These are phyloP conservation scores for Azorinus chamasolen DNA, from an alignment of 2,888 invertebrate species.

Conservation along the genomic window DNA sequence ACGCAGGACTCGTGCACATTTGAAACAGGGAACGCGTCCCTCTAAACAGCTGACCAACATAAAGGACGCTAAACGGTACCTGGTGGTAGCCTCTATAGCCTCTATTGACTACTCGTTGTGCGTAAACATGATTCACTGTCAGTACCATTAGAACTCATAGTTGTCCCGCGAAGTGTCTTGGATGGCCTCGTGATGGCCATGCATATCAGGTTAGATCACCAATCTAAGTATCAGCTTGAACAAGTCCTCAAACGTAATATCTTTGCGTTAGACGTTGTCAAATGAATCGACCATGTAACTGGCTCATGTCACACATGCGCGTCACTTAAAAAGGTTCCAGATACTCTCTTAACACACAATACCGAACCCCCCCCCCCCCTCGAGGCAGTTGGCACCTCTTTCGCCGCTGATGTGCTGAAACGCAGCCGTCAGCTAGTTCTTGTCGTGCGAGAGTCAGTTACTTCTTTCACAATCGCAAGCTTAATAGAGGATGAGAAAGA, in stretches of 20 bases:
- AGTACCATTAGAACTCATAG: constrained; percentile 2
- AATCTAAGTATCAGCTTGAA: constrained; percentile 52
- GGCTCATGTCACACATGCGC: constrained; percentile 29
- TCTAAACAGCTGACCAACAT: constrained; percentile 59
- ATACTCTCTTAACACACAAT: constrained; percentile 13
- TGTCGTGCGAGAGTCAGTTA: constrained; percentile 25
- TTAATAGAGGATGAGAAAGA: constrained; percentile 49
- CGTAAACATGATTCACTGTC: constrained; percentile 11
- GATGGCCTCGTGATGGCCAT: constrained; percentile 23
- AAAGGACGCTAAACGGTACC: constrained; percentile 54
- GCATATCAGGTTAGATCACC: constrained; percentile 41
- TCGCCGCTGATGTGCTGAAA: constrained; percentile 69
- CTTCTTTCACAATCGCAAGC: constrained; percentile 13
- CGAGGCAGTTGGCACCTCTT: constrained; percentile 54
- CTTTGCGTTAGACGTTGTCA: constrained; percentile 57
- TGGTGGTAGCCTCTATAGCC: constrained; percentile 57
- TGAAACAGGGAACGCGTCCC: constrained; percentile 67
- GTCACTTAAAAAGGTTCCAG: constrained; percentile 22
- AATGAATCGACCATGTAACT: constrained; percentile 32
- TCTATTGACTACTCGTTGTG: constrained; percentile 23
- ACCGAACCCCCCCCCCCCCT: constrained; percentile 17
- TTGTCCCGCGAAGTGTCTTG: constrained; percentile 10
- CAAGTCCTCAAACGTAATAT: constrained; percentile 45
- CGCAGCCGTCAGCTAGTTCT: constrained; percentile 57
- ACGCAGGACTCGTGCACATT: constrained; percentile 60